Conservation (phyloP, 2,113 vertebrate species). For the Coracopsis vasa region DNA sequence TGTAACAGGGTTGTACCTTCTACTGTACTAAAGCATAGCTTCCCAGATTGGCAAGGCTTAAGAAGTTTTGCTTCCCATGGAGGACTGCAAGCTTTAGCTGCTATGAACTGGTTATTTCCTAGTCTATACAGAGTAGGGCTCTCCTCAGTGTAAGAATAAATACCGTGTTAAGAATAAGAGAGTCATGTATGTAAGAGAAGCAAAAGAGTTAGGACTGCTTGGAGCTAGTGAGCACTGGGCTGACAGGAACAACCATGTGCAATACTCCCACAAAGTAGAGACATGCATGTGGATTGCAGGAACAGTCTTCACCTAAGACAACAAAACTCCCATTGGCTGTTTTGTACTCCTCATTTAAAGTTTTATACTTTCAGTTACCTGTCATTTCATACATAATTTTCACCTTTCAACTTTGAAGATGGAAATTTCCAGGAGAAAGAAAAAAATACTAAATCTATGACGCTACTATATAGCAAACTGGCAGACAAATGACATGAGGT, state of each 20-base stretch:
- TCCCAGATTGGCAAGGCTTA: background rate
- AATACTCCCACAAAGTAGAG: background rate
- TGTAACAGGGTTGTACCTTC: background rate
- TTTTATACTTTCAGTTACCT: background rate
- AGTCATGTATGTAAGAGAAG: fast-evolving
- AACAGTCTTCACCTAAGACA: background rate
- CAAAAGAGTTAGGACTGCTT: background rate
- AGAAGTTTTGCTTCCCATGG: background rate
- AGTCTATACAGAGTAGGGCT: background rate
- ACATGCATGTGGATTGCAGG: fast-evolving
- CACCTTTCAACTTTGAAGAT: background rate
- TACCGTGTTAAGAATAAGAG: background rate
- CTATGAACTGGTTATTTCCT: background rate
- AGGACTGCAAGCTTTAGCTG: background rate
- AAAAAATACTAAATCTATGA: no score
- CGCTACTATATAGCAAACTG: background rate
- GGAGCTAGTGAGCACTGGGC: background rate
- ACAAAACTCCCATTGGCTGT: background rate
- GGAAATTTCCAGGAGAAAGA: background rate
- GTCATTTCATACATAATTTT: background rate
- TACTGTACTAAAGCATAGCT: background rate
- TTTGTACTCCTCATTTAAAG: background rate
- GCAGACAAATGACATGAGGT: background rate
- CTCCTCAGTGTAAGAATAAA: background rate
- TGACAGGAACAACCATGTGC: fast-evolving